Base-by-base conservation (phyloP, 2,888 invertebrate species). In the Catotricha subobsoleta region DNA sequence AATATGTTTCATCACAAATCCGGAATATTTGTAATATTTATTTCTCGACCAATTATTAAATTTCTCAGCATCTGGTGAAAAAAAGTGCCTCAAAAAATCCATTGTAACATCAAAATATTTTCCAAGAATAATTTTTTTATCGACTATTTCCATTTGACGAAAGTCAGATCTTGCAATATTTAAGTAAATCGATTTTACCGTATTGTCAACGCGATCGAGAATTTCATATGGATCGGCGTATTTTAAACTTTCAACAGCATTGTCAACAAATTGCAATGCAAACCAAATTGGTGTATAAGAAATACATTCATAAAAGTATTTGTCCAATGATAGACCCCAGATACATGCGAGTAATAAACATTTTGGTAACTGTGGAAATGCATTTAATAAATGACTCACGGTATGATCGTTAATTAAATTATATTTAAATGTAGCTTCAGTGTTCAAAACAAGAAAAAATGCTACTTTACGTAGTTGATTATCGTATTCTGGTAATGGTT, bases 231-330 rank as follows among this genome's bases (percentile, higher is more conserved):
- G 51, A 42, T 57, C 51, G 10, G 48, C 46, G 40, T 49, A 50
- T 35, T 55, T 54, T 4, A 58, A 40, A 1, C 54, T 51, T 21
- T 53, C 51, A 3, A 50, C 46, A 3, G 52, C 50, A 2, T 51
- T 47, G 29, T 54, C 54, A 21, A 54, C 50, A 41, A 54, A 54
- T 40, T 56, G 56, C 42, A 54, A 50, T 0, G 51, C 44, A 39
- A 58, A 54, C 57, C 57, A 58, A 18, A 52, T 51, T 1, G 58
- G 57, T 3, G 54, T 46, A 39, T 51, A 51, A 1, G 48, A 39
- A 12, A 58, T 27, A 36, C 51, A 48, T 47, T 58, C 57, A 40
- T 49, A 54, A 38, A 55, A 56, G 33, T 48, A 55, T 41, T 47
- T 44, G 15, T 56, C 52, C 6, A 58, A 44, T 9, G 51, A 46